Conservation (phyloP, 1,140 invertebrate species). For the Samia ricini region DNA sequence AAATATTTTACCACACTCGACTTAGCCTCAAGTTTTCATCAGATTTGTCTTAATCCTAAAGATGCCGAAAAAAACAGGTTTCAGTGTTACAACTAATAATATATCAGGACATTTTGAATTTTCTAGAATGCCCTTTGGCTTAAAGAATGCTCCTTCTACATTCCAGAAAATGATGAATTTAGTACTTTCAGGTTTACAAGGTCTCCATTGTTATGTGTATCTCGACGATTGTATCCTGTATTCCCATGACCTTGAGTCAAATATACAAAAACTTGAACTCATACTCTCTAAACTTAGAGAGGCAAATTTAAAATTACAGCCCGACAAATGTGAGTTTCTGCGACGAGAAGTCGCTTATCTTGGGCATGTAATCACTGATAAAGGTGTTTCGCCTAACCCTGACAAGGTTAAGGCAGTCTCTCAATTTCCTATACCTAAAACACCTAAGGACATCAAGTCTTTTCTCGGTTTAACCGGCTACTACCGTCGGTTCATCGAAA, state of each 20-base stretch:
- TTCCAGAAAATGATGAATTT: constrained; percentile 11
- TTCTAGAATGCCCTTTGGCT: constrained; percentile 12
- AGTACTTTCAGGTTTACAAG: constrained; percentile 10
- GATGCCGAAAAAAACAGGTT: constrained; percentile 9
- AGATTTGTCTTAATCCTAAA: background rate
- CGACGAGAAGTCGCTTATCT: constrained; percentile 3
- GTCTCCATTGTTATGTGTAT: constrained; percentile 4
- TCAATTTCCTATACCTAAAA: no score
- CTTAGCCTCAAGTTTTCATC: background rate
- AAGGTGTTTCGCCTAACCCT: no score
- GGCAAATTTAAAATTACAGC: background rate
- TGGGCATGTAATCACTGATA: no score
- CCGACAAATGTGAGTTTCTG: constrained; percentile 12
- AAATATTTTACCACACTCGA: constrained; percentile 6
- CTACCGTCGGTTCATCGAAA: no score
- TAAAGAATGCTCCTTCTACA: constrained; percentile 12
- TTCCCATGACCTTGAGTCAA: background rate
- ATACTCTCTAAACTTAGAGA: background rate
- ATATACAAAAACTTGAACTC: background rate
- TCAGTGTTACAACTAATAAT: constrained; percentile 4
- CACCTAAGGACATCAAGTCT: no score
- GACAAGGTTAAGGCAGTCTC: no score
- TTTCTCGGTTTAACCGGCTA: no score
- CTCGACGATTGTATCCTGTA: constrained; percentile 2
- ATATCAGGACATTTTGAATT: constrained; percentile 15